These are phyloP conservation scores for Ianthella basta DNA, from an alignment of 37 sponge, comb jelly and placozoan species.

Conservation along the genomic window DNA sequence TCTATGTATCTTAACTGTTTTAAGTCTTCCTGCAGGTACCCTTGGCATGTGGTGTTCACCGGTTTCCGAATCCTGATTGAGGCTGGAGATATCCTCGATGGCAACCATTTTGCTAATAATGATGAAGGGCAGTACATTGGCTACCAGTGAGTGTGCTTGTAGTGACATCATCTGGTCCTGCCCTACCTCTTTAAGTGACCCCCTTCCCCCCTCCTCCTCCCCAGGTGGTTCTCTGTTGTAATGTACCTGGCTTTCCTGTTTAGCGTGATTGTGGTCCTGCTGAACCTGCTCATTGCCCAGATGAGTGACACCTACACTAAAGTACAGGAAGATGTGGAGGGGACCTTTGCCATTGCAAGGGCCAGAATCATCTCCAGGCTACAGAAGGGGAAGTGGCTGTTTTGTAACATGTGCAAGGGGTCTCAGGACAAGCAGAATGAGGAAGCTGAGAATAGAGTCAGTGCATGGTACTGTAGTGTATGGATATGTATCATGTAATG, in stretches of 20 bases:
- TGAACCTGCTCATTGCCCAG: conserved; percentile 55
- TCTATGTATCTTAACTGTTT: not conserved
- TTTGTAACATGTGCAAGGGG: no score
- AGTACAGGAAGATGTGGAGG: conserved; percentile 47
- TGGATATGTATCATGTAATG: no score
- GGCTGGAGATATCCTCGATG: conserved; percentile 4
- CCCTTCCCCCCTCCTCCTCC: not conserved
- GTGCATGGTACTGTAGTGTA: not conserved
- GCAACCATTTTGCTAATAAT: not conserved
- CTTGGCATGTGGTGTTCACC: conserved; percentile 24
- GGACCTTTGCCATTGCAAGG: conserved; percentile 35
- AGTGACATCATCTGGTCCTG: no score
- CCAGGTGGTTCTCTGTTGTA: conserved; percentile 30
- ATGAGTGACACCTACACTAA: conserved; percentile 51
- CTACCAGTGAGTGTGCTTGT: conserved; percentile 17
- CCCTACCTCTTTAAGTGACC: no score
- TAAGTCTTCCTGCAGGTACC: not conserved
- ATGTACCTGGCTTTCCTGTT: conserved; percentile 46
- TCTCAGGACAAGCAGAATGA: no score
- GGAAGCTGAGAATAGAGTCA: not conserved
- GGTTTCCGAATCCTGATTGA: conserved; percentile 18
- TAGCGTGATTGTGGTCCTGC: conserved; percentile 36
- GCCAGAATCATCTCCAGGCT: conserved; percentile 36
- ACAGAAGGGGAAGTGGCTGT: conserved; percentile 5
- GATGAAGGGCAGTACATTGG: not conserved